A percentile compares a stretch with the other conserved stretches of the same genome.
These are phyloP conservation scores for Hippocampus zosterae DNA, from an alignment of 2,113 vertebrate species.

Conservation along the genomic window DNA sequence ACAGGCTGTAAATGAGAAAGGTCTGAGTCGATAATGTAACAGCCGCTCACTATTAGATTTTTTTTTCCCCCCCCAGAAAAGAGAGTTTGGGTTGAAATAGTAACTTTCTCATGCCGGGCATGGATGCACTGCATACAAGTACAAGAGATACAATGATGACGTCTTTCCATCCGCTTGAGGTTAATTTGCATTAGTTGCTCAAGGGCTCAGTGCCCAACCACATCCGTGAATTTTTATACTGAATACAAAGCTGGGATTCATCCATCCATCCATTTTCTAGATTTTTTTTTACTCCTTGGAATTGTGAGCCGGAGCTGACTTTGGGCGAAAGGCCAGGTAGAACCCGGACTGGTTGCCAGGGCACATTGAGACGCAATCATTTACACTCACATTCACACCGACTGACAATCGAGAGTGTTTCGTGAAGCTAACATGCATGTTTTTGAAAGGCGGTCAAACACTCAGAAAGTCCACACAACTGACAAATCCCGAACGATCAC, in stretches of 20 bases:
- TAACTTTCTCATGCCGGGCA: slow-evolving; percentile 27
- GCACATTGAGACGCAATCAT: too few species aligned
- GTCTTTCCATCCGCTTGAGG: background rate
- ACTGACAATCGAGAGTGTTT: too few species aligned
- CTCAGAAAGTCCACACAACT: too few species aligned
- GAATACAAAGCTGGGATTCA: too few species aligned
- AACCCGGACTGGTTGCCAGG: too few species aligned
- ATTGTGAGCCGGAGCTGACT: background rate
- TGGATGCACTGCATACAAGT: background rate
- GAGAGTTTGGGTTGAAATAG: slow-evolving; percentile 33
- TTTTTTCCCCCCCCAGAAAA: slow-evolving; percentile 22
- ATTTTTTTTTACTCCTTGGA: background rate
- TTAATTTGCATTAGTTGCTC: background rate
- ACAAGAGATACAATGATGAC: background rate
- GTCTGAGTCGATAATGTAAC: slow-evolving; percentile 51
- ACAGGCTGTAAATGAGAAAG: slow-evolving; percentile 61
- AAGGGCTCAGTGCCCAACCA: background rate
- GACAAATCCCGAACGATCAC: too few species aligned
- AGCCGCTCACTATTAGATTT: slow-evolving; percentile 38
- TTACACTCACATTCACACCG: too few species aligned
- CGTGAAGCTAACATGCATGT: too few species aligned
- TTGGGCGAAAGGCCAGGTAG: too few species aligned
- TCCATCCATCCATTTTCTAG: too few species aligned
- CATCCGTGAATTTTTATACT: background rate
- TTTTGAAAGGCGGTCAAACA: too few species aligned